These are phyloP conservation scores for Chaetodon trifascialis DNA, from an alignment of 2,113 vertebrate genomes.

Conservation along the genomic window DNA sequence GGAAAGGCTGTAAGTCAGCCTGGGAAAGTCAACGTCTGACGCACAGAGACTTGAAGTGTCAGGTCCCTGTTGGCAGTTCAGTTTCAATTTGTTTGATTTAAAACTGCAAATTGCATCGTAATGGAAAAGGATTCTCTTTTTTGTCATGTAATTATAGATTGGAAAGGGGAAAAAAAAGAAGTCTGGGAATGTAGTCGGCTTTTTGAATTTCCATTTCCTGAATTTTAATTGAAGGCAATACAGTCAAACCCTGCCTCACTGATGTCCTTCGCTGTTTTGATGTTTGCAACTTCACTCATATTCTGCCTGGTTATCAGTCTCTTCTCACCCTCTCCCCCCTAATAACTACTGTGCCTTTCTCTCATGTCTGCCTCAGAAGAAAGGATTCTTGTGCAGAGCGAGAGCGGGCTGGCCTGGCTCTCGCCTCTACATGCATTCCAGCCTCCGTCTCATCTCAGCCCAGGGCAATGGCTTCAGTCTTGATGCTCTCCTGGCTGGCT, in stretches of 20 bases:
- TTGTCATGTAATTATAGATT: background rate
- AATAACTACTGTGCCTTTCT: conserved; percentile 31
- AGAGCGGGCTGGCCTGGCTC: conserved; percentile 42
- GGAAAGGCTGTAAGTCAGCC: conserved; percentile 4
- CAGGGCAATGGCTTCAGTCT: conserved; percentile 43
- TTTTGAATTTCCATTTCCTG: conserved; percentile 20
- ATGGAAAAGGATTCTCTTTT: background rate
- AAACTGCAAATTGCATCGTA: conserved; percentile 19
- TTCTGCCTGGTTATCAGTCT: conserved; percentile 42
- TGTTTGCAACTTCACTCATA: conserved; percentile 15
- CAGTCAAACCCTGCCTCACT: background rate
- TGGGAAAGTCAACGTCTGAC: background rate
- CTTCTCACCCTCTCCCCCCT: conserved; percentile 12
- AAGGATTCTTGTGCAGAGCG: conserved; percentile 57
- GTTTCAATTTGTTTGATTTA: conserved; percentile 31
- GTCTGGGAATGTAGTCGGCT: background rate
- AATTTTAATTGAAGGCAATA: conserved; percentile 11
- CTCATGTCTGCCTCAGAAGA: conserved; percentile 48
- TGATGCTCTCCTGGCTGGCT: conserved; percentile 38
- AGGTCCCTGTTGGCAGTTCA: conserved; percentile 9
- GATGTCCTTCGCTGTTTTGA: conserved; percentile 7
- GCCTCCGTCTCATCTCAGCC: conserved; percentile 41
- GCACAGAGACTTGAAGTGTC: conserved; percentile 2
- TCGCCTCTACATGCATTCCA: conserved; percentile 59
- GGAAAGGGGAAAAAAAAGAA: background rate